Evolutionary conservation across 2,797 vertebrate species (phyloP), one percentile per base, ranked within the genome.

Genomic region (Phaenicophaeus curvirostris): DNA sequence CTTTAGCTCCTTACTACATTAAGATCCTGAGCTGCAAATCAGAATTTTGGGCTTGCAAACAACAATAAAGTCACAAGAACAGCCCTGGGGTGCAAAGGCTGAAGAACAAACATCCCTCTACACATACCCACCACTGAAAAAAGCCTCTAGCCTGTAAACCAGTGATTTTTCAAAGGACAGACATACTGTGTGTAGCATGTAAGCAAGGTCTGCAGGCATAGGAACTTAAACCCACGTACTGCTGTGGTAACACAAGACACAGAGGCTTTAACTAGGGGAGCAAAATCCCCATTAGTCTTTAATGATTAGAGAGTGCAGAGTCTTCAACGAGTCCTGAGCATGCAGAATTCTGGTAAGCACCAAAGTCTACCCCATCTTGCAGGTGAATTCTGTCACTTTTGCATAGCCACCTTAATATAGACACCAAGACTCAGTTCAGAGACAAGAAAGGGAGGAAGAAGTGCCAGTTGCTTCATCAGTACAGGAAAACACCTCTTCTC

Each of bases 181-280:
- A 21, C 18, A 44, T 4, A 17, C 5, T 28, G 27, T 0, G 1
- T 30, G 9, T 0, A 16, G 10, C 2, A 13, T 2, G 24, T 51
- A 58, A 87, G 41, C 27, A 84, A 67, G 27, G 23, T 57, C 25
- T 71, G 31, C 15, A 65, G 46, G 17, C 41, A 0, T 4, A 28
- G 50, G 39, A 79, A 80, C 37, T 73, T 51, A 37, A 41, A 44
- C 11, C 20, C 15, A 23, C 27, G 14, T 15, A 17, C 5, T 72
- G 27, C 24, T 33, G 21, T 39, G 30, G 27, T 33, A 54, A 10
- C 12, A 50, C 17, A 27, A 24, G 48, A 25, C 19, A 63, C 11
- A 67, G 19, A 74, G 31, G 23, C 15, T 68, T 79, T 53, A 8
- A 62, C 25, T 17, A n/a, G 23, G 3, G 20, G 15, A 77, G 23